A percentile compares a stretch with the other conserved stretches of the same genome.
Conservation (phyloP, 2,113 vertebrate species). For the Phrynosoma platyrhinos region DNA sequence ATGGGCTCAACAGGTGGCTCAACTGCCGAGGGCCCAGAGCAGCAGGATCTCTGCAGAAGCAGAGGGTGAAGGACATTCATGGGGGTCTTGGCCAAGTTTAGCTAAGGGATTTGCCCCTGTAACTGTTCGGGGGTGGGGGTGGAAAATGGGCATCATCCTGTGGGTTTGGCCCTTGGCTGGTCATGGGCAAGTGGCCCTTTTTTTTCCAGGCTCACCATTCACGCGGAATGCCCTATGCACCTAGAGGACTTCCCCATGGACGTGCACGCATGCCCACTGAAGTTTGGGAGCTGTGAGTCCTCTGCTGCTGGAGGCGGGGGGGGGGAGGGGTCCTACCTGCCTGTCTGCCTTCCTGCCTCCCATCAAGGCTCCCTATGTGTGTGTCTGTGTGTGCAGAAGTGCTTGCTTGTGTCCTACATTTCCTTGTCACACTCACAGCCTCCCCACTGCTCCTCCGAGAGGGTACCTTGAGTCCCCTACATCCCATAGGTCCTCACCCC, state of each 20-base stretch:
- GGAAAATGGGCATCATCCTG: neutral
- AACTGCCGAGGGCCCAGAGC: too few species aligned
- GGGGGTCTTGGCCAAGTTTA: neutral
- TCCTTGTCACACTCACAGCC: too few species aligned
- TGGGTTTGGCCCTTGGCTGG: neutral
- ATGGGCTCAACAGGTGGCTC: too few species aligned
- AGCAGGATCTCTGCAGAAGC: too few species aligned
- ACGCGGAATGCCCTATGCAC: slow-evolving; percentile 98
- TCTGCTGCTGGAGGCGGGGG: neutral
- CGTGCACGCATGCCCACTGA: slow-evolving; percentile 95
- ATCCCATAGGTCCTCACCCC: neutral
- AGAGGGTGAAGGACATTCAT: neutral
- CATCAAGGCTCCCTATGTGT: too few species aligned
- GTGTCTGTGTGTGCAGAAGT: too few species aligned
- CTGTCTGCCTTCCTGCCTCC: too few species aligned
- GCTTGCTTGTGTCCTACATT: too few species aligned
- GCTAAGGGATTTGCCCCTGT: too few species aligned
- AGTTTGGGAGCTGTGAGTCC: slow-evolving; percentile 98
- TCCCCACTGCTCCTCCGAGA: too few species aligned
- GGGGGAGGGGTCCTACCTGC: neutral
- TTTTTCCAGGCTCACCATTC: slow-evolving; percentile 90
- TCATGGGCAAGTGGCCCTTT: neutral
- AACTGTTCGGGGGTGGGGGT: too few species aligned
- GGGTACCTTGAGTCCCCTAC: neutral
- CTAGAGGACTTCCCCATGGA: slow-evolving; percentile 99